phyloP scores from a whole-genome alignment of 2,888 invertebrate genomes.

The Scrobipalpa atriplicella region DNA sequence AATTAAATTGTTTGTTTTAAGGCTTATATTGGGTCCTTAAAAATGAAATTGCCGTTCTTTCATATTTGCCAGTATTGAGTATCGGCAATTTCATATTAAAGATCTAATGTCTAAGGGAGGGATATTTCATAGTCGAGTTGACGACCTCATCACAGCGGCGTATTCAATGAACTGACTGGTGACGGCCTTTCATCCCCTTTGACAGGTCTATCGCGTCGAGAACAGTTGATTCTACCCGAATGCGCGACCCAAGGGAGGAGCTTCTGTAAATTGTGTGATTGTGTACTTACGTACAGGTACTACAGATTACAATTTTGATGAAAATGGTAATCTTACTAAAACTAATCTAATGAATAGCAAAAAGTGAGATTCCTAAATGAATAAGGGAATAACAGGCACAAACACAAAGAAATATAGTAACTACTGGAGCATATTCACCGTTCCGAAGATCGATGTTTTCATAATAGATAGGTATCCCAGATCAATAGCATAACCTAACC shows the following conservation, averaged over 20 bases:
- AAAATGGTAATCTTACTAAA: too few relatives aligned
- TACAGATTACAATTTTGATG: too few relatives aligned
- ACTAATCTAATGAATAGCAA: too few relatives aligned
- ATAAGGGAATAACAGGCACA: neutral
- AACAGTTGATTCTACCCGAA: neutral
- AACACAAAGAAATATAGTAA: too few relatives aligned
- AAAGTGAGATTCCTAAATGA: neutral
- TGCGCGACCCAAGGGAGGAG: neutral
- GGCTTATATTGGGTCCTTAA: too few relatives aligned
- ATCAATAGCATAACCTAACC: neutral
- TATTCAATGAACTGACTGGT: slow-evolving; percentile 44
- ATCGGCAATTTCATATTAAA: too few relatives aligned
- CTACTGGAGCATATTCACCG: neutral
- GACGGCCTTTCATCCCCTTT: slow-evolving; percentile 37
- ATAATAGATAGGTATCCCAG: neutral
- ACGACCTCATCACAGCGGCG: slow-evolving; percentile 32
- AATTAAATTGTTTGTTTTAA: slow-evolving; percentile 13
- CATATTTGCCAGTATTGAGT: too few relatives aligned
- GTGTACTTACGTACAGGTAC: neutral
- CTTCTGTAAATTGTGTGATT: neutral
- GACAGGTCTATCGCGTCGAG: slow-evolving; percentile 28
- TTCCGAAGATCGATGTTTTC: neutral
- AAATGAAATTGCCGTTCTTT: too few relatives aligned
- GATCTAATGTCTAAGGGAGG: neutral
- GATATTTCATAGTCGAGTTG: slow-evolving; percentile 8